Evolutionary conservation across 2,888 invertebrate species (phyloP), one percentile per base, ranked within the genome.

Genomic region (Fragum whitleyi): DNA sequence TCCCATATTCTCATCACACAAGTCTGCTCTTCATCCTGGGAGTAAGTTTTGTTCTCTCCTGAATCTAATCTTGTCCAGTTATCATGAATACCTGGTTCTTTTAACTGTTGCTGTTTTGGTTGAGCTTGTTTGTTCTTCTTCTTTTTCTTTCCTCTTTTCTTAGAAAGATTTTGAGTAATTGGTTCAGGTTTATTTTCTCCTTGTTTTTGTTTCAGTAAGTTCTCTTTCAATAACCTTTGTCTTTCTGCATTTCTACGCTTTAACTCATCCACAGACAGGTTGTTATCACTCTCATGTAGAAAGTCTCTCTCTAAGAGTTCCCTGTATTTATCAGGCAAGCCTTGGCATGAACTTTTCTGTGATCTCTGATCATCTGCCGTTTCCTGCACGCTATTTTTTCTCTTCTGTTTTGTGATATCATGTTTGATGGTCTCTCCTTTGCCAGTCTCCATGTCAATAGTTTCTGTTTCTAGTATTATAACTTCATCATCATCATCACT

Each of bases 161-260:
- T 59, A 26, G 28, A 16, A 26, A 28, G 68, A n/a, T n/a, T 21
- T 19, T 57, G 36, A 5, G 23, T 39, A 47, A 39, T n/a, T 23
- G 36, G 51, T 39, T 42, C 68, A 57, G 21, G 21, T 23, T 55
- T 32, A 26, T 47, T 5, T 36, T 62, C 72, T 26, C 80, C 28
- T 32, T 28, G 51, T 26, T 77, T 59, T 39, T 77, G 75, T 11
- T 79, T 79, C 39, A 75, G 67, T 76, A 88, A 88, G 23, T 83
- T 85, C 29, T 81, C 68, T 67, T 81, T 79, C 9, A 90, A 59
- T 51, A 89, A 65, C 62, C 83, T 81, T 72, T 89, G 89, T 57
- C 90, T 72, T 76, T 87, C 89, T 26, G 80, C 85, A 79, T 90
- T 90, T 53, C 85, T 78, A 55, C 77, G 72, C 68, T 87, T 89